Conservation (phyloP, 2,797 vertebrate genomes). For the Leptoclinus maculatus region DNA sequence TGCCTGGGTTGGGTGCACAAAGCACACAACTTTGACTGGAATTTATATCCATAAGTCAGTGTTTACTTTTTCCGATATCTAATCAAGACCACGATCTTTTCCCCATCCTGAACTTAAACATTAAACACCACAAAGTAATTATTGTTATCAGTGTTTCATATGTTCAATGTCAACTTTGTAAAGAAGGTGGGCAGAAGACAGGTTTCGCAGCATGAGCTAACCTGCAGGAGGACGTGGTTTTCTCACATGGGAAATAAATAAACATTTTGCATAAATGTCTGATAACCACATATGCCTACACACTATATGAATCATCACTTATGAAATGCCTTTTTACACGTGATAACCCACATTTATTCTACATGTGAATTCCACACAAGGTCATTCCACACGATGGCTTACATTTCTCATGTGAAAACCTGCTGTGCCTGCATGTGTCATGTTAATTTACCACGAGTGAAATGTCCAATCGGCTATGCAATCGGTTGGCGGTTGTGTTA, state of each 20-base stretch:
- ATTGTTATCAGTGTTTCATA: not conserved
- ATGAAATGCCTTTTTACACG: not conserved
- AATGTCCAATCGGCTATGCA: not conserved
- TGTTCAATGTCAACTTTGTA: not conserved
- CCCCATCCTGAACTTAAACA: not conserved
- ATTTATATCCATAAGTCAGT: not conserved
- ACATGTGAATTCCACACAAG: not conserved
- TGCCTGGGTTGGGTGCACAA: not conserved
- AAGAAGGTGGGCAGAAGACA: not conserved
- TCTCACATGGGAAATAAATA: not conserved
- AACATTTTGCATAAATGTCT: not conserved
- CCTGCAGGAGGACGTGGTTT: not conserved
- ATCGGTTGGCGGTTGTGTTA: not conserved
- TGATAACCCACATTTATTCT: not conserved
- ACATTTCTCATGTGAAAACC: not conserved
- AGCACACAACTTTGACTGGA: not conserved
- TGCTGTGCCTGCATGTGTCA: not conserved
- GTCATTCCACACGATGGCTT: not conserved
- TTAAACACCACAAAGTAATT: not conserved
- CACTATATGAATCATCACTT: not conserved
- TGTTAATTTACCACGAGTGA: not conserved
- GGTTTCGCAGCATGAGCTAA: too few relatives aligned
- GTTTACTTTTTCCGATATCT: conserved; percentile 1
- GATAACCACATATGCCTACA: not conserved
- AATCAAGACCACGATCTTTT: not conserved